A percentile compares a stretch with the other conserved stretches of the same genome.
These are phyloP conservation scores for Oxycera nigricornis DNA, from an alignment of 2,888 invertebrate species.

Conservation along the genomic window DNA sequence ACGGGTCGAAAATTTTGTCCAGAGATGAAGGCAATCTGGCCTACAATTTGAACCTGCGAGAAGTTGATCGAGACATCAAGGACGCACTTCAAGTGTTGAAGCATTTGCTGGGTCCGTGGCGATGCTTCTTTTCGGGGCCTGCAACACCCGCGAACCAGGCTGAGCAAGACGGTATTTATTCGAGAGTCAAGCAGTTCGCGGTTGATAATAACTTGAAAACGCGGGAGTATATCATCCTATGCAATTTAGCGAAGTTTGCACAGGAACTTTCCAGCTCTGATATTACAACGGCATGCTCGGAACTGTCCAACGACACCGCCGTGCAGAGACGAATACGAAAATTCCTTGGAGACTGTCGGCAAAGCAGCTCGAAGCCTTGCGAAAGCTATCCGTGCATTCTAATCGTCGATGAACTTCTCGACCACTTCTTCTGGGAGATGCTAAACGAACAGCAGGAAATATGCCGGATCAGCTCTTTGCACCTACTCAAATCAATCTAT, in stretches of 20 bases:
- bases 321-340: background rate
- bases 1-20: background rate
- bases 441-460: constrained; percentile 57
- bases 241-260: background rate
- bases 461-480: constrained; percentile 58
- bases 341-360: background rate
- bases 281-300: background rate
- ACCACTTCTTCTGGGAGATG: constrained; percentile 61
- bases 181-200: background rate
- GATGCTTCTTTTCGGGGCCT: constrained; percentile 30
- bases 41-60: background rate
- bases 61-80: background rate
- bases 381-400: constrained; percentile 56
- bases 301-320: background rate
- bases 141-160: background rate
- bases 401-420: constrained; percentile 59
- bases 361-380: background rate
- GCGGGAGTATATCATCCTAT: constrained; percentile 1
- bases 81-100: constrained; percentile 2
- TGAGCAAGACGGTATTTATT: background rate
- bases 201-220: background rate
- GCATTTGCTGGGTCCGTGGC: constrained; percentile 35
- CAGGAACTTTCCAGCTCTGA: background rate
- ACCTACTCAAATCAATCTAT: constrained; percentile 56
- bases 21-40: background rate